phyloP scores from a whole-genome alignment of 2,113 vertebrate genomes.

The Neotoma lepida region DNA sequence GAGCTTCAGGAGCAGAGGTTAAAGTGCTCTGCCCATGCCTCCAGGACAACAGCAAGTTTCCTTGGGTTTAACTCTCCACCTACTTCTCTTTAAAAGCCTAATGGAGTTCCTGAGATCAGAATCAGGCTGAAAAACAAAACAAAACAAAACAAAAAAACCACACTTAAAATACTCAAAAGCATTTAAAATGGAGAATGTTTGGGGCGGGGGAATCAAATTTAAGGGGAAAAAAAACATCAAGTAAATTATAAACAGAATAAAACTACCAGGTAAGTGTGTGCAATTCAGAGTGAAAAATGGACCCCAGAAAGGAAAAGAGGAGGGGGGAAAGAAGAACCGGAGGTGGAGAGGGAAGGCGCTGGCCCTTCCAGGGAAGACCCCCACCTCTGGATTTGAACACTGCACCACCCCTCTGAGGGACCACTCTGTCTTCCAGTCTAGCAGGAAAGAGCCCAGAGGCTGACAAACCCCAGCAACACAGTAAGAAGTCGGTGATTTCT shows the following conservation, averaged over 20 bases:
- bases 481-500: conserved; percentile 21
- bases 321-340: not conserved
- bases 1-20: not conserved
- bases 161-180: conserved; percentile 64
- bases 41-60: not conserved
- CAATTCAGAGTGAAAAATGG: conserved; percentile 55
- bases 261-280: conserved; percentile 70
- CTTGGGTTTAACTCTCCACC: conserved; percentile 11
- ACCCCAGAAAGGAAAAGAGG: conserved; percentile 26
- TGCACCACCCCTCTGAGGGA: conserved; percentile 54
- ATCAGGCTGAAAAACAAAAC: conserved; percentile 82
- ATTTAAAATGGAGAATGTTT: conserved; percentile 69
- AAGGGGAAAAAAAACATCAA: conserved; percentile 57
- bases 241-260: conserved; percentile 70
- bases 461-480: conserved; percentile 17
- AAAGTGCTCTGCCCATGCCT: not conserved
- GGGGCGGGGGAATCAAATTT: conserved; percentile 19
- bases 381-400: conserved; percentile 37
- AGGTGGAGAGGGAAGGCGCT: not conserved
- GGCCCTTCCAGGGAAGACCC: conserved; percentile 54
- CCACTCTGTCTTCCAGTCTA: conserved; percentile 68
- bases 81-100: conserved; percentile 68
- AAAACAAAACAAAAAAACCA: too few relatives aligned
- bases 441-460: not conserved
- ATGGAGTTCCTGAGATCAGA: conserved; percentile 81